Evolutionary conservation across 1,140 invertebrate genomes (phyloP).

Genomic region (Acarapis woodi): DNA sequence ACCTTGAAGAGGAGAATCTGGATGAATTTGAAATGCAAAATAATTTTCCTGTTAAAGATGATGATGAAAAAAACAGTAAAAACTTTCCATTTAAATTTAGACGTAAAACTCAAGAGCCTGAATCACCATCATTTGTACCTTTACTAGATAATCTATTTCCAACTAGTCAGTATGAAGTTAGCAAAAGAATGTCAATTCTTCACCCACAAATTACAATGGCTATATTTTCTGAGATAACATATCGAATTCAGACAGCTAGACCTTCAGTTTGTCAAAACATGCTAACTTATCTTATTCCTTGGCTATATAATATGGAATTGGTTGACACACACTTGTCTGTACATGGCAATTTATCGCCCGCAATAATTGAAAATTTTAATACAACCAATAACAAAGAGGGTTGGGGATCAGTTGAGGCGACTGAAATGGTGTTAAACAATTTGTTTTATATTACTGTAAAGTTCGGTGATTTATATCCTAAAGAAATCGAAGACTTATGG

Average conservation of each 20-base stretch:
- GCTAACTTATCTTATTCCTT: slow-evolving; percentile 71
- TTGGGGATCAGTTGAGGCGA: slow-evolving; percentile 91
- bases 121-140: slow-evolving; percentile 3
- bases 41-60: neutral
- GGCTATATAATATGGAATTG: slow-evolving; percentile 94
- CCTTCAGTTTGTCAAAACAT: slow-evolving; percentile 59
- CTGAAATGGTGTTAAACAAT: slow-evolving; percentile 97
- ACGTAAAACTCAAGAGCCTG: neutral
- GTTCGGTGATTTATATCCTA: slow-evolving; percentile 80
- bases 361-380: too few relatives aligned
- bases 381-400: slow-evolving; percentile 20
- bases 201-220: slow-evolving; percentile 95
- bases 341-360: too few relatives aligned
- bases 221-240: slow-evolving; percentile 95
- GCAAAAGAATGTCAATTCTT: slow-evolving; percentile 59
- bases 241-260: slow-evolving; percentile 75
- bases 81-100: too few relatives aligned
- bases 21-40: too few relatives aligned
- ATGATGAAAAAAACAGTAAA: neutral
- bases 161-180: slow-evolving; percentile 64
- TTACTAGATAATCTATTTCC: slow-evolving; percentile 27
- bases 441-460: slow-evolving; percentile 91
- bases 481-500: slow-evolving; percentile 85
- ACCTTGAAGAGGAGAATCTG: neutral
- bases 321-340: slow-evolving; percentile 70